Percentiles rank a stretch among this genome's conserved stretches.
Evolutionary conservation across 2,797 vertebrate species (phyloP).

Genomic region (Chiloscyllium punctatum): DNA sequence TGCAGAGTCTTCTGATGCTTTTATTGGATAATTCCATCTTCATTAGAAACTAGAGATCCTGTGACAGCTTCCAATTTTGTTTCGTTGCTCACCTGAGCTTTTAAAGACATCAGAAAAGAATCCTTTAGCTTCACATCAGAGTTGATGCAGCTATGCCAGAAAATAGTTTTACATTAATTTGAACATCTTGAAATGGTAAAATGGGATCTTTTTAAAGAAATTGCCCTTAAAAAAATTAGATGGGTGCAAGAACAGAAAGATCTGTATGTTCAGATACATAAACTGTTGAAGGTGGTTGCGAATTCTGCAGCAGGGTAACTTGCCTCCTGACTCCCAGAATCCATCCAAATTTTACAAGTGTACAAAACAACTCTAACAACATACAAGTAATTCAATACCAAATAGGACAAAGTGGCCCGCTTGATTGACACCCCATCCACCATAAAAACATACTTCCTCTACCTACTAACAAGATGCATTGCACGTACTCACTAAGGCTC

Average conservation of each 20-base stretch:
- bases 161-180: not conserved
- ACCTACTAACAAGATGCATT: too few species aligned
- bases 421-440: too few species aligned
- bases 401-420: too few species aligned
- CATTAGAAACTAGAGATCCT: not conserved
- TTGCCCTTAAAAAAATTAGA: not conserved
- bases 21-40: not conserved
- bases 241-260: not conserved
- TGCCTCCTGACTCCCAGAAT: too few species aligned
- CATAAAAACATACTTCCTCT: too few species aligned
- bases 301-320: too few species aligned
- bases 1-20: not conserved
- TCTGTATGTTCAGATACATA: not conserved
- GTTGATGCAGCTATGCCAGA: not conserved
- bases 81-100: not conserved
- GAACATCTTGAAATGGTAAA: not conserved
- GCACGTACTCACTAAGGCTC: too few species aligned
- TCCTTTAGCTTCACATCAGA: not conserved
- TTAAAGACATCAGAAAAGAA: not conserved
- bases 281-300: not conserved
- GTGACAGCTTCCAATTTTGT: not conserved
- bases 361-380: too few species aligned
- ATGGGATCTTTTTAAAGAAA: not conserved
- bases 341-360: too few species aligned
- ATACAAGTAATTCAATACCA: too few species aligned